phyloP scores from a whole-genome alignment of 1,140 invertebrate genomes.

The Neodiprion pinetum region DNA sequence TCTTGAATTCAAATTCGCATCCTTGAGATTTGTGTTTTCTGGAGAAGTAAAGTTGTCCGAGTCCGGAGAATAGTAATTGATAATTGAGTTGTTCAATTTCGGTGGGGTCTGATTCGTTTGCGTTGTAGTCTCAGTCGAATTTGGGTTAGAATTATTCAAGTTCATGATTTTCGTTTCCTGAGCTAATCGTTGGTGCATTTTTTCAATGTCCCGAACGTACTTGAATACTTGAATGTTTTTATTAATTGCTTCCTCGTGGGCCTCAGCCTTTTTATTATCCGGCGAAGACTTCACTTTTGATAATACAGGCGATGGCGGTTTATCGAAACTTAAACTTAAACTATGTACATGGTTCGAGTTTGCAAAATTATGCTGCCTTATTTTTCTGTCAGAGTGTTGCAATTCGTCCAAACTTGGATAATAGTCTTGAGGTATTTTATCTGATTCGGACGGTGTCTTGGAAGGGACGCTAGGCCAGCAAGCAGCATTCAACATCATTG shows the following conservation, averaged over 20 bases:
- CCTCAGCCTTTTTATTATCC: constrained; percentile 49
- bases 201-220: constrained; percentile 56
- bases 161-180: constrained; percentile 32
- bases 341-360: constrained; percentile 40
- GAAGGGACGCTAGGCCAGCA: constrained; percentile 49
- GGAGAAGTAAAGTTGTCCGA: constrained; percentile 24
- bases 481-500: constrained; percentile 41
- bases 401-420: constrained; percentile 57
- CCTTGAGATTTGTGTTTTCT: constrained; percentile 30
- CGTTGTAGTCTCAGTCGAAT: constrained; percentile 34
- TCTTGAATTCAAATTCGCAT: constrained; percentile 30
- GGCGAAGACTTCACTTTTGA: constrained; percentile 48
- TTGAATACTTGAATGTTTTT: constrained; percentile 54
- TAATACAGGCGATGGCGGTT: constrained; percentile 45
- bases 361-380: constrained; percentile 42
- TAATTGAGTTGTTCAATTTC: constrained; percentile 33
- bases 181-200: constrained; percentile 43
- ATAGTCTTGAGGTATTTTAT: constrained; percentile 51
- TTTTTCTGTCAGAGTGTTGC: constrained; percentile 51
- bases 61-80: constrained; percentile 18
- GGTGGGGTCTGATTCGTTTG: constrained; percentile 30
- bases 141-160: constrained; percentile 32
- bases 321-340: constrained; percentile 49
- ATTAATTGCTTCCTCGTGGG: constrained; percentile 52
- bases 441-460: constrained; percentile 45